Conservation (phyloP, 2,113 vertebrate species). For the Hemiscyllium ocellatum region DNA sequence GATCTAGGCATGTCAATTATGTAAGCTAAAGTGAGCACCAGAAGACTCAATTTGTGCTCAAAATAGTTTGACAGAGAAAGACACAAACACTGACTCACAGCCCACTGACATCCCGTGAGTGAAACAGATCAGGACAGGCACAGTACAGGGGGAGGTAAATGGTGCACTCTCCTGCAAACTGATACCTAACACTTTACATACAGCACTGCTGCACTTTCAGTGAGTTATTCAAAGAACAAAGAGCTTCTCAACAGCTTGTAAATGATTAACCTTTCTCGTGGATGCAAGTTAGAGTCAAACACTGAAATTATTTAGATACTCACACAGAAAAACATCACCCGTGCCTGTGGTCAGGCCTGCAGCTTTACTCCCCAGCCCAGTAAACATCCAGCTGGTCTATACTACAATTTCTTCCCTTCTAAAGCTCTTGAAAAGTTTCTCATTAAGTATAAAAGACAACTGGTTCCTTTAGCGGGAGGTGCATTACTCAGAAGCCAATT, state of each 20-base stretch:
- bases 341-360: neutral
- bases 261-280: conserved; percentile 21
- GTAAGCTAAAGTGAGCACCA: neutral
- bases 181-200: neutral
- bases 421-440: neutral
- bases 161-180: neutral
- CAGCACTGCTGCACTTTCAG: neutral
- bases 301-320: conserved; percentile 22
- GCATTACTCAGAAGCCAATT: neutral
- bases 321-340: neutral
- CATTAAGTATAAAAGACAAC: neutral
- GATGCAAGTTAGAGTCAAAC: neutral
- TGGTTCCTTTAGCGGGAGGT: neutral
- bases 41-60: neutral
- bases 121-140: neutral
- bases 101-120: neutral
- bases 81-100: neutral
- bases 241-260: neutral
- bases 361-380: neutral
- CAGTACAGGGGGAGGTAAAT: neutral
- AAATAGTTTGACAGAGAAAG: conserved; percentile 19
- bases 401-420: neutral
- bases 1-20: conserved; percentile 32
- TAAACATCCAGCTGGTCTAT: neutral
- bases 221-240: neutral